Base-by-base conservation (phyloP, 1,140 invertebrate species). In the Zeugodacus cucurbitae region DNA sequence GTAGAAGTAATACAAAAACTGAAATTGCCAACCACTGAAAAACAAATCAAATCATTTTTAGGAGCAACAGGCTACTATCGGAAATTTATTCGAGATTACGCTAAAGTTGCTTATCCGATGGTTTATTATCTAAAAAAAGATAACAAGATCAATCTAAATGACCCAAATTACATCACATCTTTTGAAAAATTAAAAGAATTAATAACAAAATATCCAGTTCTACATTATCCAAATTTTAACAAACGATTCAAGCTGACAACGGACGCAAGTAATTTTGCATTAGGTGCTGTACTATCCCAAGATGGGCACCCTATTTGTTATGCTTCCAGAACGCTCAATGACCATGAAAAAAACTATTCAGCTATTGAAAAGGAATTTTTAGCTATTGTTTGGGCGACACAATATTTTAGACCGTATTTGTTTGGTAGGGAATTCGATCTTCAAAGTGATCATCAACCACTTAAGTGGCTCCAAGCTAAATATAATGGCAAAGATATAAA, bases 21-120 rank as follows among this genome's bases (percentile, higher is more conserved):
- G n/a, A 44, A 88, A 37, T 20, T 89, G 26, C 88, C 88, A 34
- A 88, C 22, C 8, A 88, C 88, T 26, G 17, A 64, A 70, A 70
- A 58, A 26, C 48, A 88, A 88, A 64, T 78, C 57, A 89, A 88
- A 85, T 89, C 11, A 90, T 91, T 0, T 93, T n/a, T n/a, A n/a
- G n/a, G n/a, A n/a, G n/a, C n/a, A n/a, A n/a, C n/a, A n/a, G n/a
- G n/a, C n/a, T n/a, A 93, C 88, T 94, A 94, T 88, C 32, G 93
- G 26, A 87, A 88, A 82, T 17, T 82, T 82, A 41, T 82, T 29
- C n/a, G 34, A 29, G 32, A 82, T 34, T 82, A 82, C 34, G 88
- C 91, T 1, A 88, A 90, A 86, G 91, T 90, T 26, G 88, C 93
- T 0, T 88, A 91, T 88, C 93, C 92, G 5, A 86, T 94, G 29